phyloP scores from a whole-genome alignment of 1,140 invertebrate genomes.

The Latrodectus geometricus region DNA sequence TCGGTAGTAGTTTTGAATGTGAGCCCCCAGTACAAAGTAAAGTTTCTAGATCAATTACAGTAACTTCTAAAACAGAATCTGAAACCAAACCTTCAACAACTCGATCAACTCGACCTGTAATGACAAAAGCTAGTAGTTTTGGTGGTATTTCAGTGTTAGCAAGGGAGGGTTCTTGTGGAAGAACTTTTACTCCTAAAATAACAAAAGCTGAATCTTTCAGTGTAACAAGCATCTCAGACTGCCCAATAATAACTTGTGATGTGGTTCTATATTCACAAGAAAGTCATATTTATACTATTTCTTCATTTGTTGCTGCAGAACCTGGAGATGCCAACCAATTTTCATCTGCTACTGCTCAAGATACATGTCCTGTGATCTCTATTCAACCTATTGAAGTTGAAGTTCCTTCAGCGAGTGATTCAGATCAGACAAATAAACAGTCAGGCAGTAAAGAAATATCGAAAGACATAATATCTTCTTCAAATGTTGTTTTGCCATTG shows the following conservation, averaged over 20 bases:
- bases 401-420: conserved; percentile 40
- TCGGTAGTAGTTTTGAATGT: conserved; percentile 59
- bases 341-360: conserved; percentile 37
- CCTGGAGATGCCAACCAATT: conserved; percentile 25
- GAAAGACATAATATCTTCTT: conserved; percentile 29
- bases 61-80: conserved; percentile 32
- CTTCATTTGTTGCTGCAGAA: conserved; percentile 19
- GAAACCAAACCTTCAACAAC: conserved; percentile 43
- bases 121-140: conserved; percentile 65
- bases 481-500: conserved; percentile 67
- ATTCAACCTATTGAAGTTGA: conserved; percentile 40
- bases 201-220: conserved; percentile 63
- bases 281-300: conserved; percentile 25
- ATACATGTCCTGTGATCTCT: conserved; percentile 55
- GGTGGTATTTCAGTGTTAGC: conserved; percentile 63
- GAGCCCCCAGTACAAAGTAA: conserved; percentile 44
- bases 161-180: conserved; percentile 43
- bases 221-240: conserved; percentile 51
- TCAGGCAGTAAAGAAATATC: conserved; percentile 29
- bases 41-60: conserved; percentile 16
- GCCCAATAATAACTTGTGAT: conserved; percentile 25
- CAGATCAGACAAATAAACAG: conserved; percentile 12
- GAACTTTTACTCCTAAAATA: conserved; percentile 61
- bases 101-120: conserved; percentile 36
- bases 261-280: conserved; percentile 18